These are phyloP conservation scores for Oxytorus armatus DNA, from an alignment of 2,888 invertebrate species.

Conservation along the genomic window DNA sequence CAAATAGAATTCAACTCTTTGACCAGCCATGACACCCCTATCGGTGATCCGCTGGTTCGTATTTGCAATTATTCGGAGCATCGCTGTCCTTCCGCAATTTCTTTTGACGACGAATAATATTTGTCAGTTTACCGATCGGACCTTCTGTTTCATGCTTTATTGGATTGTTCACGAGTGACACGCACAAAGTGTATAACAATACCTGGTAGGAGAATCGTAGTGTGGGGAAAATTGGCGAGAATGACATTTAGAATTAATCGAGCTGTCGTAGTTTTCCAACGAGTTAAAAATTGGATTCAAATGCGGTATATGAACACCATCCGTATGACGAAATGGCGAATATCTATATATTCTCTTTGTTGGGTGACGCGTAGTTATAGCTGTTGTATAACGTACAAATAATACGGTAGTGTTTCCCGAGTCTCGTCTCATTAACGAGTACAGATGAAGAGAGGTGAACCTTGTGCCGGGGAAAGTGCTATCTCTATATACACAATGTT, in stretches of 20 bases:
- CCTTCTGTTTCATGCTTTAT: too few relatives aligned
- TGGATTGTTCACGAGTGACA: background rate
- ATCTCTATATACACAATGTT: background rate
- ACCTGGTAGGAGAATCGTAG: background rate
- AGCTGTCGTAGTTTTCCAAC: constrained; percentile 27
- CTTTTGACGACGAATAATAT: too few relatives aligned
- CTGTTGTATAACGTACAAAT: constrained; percentile 27
- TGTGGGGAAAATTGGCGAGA: background rate
- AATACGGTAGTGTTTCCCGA: constrained; percentile 13
- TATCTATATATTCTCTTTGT: background rate
- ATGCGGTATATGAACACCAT: background rate
- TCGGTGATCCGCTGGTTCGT: too few relatives aligned
- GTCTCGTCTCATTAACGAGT: constrained; percentile 39
- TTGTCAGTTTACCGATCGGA: too few relatives aligned
- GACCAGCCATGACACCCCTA: too few relatives aligned
- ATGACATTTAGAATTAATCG: constrained; percentile 41
- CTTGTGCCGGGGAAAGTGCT: constrained; percentile 22
- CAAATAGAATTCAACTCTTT: too few relatives aligned
- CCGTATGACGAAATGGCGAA: background rate
- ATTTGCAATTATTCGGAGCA: too few relatives aligned
- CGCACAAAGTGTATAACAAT: background rate
- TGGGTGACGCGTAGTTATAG: constrained; percentile 25
- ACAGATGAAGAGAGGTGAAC: constrained; percentile 1
- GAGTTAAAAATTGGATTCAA: constrained; percentile 40
- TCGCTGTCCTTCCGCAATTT: too few relatives aligned